Evolutionary conservation across 2,888 invertebrate genomes (phyloP), one percentile per base, ranked within the genome.

Genomic region (Clistopyga incitator): DNA sequence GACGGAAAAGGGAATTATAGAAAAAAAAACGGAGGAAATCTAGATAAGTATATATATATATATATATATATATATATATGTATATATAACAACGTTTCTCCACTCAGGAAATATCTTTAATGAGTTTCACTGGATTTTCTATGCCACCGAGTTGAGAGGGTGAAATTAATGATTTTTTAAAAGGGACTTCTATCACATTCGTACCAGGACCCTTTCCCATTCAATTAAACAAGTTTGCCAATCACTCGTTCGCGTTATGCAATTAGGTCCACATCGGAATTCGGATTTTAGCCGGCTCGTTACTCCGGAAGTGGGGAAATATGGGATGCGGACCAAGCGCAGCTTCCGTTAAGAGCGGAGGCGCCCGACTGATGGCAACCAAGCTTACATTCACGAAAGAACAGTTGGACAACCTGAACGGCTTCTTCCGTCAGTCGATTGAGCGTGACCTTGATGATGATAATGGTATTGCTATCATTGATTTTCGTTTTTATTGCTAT

Each of bases 341-440:
- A 3, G 88, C 88, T 68, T 88, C 90, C 75, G 88, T 87, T 71
- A 93, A 92, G 84, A 88, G 92, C 84, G 93, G 93, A 72, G 94
- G 94, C 76, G 87, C 94, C 81, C 91, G 93, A 23, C 89, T 95
- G 82, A 93, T 94, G 81, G 93, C 93, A 64, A 93, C 94, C 50
- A 94, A 94, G 84, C 90, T 95, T 67, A 92, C 92, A 78, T 95
- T 95, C 90, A 93, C 93, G 74, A 89, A 91, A 52, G 94, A 94
- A 45, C 95, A 95, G 88, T 90, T 95, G 85, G 92, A 93, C 76
- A 93, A 94, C 86, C 92, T 95, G 83, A 95, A 94, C 89, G 93
- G 91, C 61, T 93, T 94, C 78, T 88, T 90, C 75, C 87, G 87
- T 1, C 85, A 84, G 42, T 68, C 86, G 68, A 81, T 86, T 25